phyloP scores from a whole-genome alignment of 2,888 invertebrate genomes.

The Apomyelois bistriatella region DNA sequence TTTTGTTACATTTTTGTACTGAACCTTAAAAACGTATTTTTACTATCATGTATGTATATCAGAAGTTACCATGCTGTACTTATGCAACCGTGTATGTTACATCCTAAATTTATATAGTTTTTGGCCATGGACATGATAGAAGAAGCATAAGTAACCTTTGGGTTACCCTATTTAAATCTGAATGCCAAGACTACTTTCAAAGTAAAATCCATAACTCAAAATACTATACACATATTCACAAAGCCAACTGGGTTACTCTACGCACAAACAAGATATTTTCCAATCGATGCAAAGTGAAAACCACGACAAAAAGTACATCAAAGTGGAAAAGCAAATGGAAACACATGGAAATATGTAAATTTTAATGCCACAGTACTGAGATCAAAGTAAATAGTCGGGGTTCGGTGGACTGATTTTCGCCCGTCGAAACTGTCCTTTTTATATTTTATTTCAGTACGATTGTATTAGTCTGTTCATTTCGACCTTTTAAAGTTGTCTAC shows the following conservation, averaged over 20 bases:
- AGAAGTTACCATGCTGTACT: too few relatives aligned
- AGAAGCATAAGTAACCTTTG: too few relatives aligned
- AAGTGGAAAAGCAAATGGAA: conserved; percentile 63
- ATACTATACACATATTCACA: too few relatives aligned
- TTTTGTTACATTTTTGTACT: too few relatives aligned
- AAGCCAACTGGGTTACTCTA: neutral
- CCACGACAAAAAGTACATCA: conserved; percentile 64
- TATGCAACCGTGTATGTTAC: too few relatives aligned
- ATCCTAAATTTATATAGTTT: too few relatives aligned
- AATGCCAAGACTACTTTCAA: too few relatives aligned
- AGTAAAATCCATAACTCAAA: too few relatives aligned
- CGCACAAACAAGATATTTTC: conserved; percentile 19
- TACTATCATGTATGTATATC: too few relatives aligned
- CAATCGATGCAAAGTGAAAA: conserved; percentile 41
- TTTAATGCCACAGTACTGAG: conserved; percentile 59
- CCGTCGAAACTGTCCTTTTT: conserved; percentile 32
- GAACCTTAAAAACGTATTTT: too few relatives aligned
- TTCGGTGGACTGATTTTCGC: conserved; percentile 47
- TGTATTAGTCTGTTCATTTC: conserved; percentile 37
- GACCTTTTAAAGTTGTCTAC: conserved; percentile 21
- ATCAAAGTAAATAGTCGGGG: conserved; percentile 57
- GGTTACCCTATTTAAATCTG: too few relatives aligned
- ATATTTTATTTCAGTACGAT: conserved; percentile 36
- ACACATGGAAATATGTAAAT: conserved; percentile 70
- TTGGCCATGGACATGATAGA: too few relatives aligned